A percentile compares a stretch with the other conserved stretches of the same genome.
Evolutionary conservation across 2,888 invertebrate species (phyloP).

Genomic region (Rapana venosa): DNA sequence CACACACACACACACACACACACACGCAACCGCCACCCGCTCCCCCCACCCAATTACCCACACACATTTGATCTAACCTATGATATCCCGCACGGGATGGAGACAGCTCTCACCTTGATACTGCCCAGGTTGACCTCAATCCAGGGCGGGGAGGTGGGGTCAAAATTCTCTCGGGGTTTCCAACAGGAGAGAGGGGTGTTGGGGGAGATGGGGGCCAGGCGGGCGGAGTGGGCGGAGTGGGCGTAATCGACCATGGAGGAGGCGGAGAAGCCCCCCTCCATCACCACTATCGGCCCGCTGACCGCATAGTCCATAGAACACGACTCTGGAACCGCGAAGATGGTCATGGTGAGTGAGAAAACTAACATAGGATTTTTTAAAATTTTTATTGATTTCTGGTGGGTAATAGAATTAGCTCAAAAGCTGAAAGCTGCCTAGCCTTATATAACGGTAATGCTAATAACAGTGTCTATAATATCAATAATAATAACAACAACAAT

Average conservation of each 20-base stretch:
- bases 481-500: no score
- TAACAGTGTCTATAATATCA: no score
- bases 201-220: constrained; percentile 54
- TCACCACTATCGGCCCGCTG: constrained; percentile 65
- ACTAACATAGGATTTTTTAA: no score
- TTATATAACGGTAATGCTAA: no score
- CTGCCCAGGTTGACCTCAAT: constrained; percentile 45
- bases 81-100: no score
- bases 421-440: no score
- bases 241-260: constrained; percentile 53
- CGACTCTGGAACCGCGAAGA: constrained; percentile 50
- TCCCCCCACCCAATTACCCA: no score
- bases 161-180: constrained; percentile 46
- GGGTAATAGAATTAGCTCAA: no score
- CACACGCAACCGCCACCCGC: no score
- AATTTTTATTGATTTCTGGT: no score
- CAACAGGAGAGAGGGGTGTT: constrained; percentile 54
- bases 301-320: constrained; percentile 65
- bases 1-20: background rate
- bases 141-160: constrained; percentile 41
- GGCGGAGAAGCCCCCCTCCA: constrained; percentile 55
- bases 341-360: no score
- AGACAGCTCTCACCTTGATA: constrained; percentile 29
- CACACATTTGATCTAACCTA: no score
- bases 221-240: constrained; percentile 55